Base-by-base conservation (phyloP, 1,140 invertebrate genomes). In the Hylaeus volcanicus region DNA sequence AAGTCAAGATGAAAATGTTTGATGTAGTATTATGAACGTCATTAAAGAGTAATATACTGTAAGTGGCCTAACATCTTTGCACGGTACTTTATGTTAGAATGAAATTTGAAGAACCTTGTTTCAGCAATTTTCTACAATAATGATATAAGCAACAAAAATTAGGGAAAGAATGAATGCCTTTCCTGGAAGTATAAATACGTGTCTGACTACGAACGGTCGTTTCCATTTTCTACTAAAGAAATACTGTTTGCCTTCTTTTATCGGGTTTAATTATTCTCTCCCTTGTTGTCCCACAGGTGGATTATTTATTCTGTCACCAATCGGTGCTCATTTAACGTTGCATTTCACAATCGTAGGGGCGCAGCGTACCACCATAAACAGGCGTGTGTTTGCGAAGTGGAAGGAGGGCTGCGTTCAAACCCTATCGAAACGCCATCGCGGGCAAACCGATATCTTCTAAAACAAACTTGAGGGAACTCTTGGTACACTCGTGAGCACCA, bases 361-460 rank as follows among this genome's bases (percentile, higher is more conserved):
- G 64, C 64, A 12, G 4, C 8, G 26, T 26, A 11, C 56, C 14
- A 41, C 6, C 26, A n/a, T 76, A 58, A 76, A 48, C 41, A 58
- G 3, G n/a, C 14, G 39, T 41, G 53, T 48, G 64, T 12, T 48
- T 11, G 65, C n/a, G 37, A 45, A 39, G 15, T 6, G 70, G 3
- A 51, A 12, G n/a, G 51, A n/a, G 37, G 15, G 6, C 0, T 41
- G 69, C 53, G 1, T 53, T 5, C 48, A 1, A 43, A 15, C 39
- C 37, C 64, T 55, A 74, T 65, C 73, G 60, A 48, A 43, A 43
- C 61, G 15, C 45, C 60, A 55, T 14, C 48, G 4, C 58, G n/a
- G 5, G n/a, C n/a, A 8, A 60, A 60, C 5, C 66, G 74, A 68
- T 68, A 53, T 75, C 73, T 65, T 1, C 26, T 60, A 48, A 76